A percentile compares a stretch with the other conserved stretches of the same genome.
Evolutionary conservation across 2,113 vertebrate species (phyloP).

Genomic region (Corynorhinus townsendii): DNA sequence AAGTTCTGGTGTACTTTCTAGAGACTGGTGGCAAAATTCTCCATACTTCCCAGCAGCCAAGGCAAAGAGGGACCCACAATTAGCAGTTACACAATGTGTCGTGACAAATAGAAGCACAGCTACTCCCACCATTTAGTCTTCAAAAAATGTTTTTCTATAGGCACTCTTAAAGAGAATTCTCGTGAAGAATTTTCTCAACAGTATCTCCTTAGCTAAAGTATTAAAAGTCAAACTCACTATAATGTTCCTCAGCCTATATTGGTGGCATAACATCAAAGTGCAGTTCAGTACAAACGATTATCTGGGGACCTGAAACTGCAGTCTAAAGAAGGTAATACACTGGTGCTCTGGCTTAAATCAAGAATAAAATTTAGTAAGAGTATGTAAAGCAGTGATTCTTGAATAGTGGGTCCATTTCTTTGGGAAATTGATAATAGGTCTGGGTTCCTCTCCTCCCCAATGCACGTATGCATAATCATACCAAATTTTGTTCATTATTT

Average conservation of each 20-base stretch:
- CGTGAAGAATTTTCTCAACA: neutral
- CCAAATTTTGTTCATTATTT: neutral
- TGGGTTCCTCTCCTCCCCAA: neutral
- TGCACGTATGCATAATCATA: neutral
- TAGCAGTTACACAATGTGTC: neutral
- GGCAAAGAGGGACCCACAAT: neutral
- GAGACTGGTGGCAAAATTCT: neutral
- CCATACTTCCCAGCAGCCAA: neutral
- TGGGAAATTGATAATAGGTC: neutral
- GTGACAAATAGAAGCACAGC: neutral
- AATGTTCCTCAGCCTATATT: neutral
- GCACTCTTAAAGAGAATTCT: neutral
- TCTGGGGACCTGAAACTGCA: neutral
- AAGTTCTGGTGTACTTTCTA: neutral
- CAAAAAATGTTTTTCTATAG: neutral
- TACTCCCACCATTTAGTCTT: neutral
- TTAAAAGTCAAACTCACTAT: neutral
- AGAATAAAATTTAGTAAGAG: neutral
- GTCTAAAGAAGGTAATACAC: neutral
- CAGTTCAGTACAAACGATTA: neutral
- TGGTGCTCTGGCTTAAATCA: neutral
- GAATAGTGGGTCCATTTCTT: neutral
- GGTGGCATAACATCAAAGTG: neutral
- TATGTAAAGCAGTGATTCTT: neutral
- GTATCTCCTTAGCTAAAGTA: neutral